Percentiles rank a stretch among this genome's conserved stretches.
Conservation (phyloP, 64 coral and sea anemone species). For the Dendronephthya gigantea region DNA sequence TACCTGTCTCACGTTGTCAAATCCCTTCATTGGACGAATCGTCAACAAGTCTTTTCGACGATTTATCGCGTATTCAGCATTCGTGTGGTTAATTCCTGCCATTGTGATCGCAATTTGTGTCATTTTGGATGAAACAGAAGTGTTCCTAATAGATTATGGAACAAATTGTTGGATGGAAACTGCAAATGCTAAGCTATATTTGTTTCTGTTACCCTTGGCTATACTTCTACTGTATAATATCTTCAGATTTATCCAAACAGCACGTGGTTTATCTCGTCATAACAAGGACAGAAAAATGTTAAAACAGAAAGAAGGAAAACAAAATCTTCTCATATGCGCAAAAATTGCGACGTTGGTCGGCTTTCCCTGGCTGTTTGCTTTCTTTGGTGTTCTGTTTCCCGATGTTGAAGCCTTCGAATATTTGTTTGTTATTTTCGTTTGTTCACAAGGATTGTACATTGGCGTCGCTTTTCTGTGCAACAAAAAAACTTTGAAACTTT, state of each 20-base stretch:
- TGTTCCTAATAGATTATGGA: not conserved
- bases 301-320: not conserved
- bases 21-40: not conserved
- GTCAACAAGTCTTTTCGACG: not conserved
- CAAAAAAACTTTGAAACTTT: not conserved
- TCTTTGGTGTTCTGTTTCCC: not conserved
- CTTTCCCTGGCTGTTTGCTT: not conserved
- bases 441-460: not conserved
- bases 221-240: not conserved
- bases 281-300: not conserved
- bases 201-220: not conserved
- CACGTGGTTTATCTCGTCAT: not conserved
- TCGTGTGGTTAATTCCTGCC: not conserved
- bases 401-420: not conserved
- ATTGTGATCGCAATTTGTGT: not conserved
- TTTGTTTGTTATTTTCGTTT: not conserved
- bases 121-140: not conserved
- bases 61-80: not conserved
- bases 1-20: not conserved
- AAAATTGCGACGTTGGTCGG: not conserved
- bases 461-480: not conserved
- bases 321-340: not conserved
- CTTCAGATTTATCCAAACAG: not conserved
- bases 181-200: not conserved
- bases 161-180: not conserved